Evolutionary conservation across 2,113 vertebrate species (phyloP).

Genomic region (Zosterops pallidus): DNA sequence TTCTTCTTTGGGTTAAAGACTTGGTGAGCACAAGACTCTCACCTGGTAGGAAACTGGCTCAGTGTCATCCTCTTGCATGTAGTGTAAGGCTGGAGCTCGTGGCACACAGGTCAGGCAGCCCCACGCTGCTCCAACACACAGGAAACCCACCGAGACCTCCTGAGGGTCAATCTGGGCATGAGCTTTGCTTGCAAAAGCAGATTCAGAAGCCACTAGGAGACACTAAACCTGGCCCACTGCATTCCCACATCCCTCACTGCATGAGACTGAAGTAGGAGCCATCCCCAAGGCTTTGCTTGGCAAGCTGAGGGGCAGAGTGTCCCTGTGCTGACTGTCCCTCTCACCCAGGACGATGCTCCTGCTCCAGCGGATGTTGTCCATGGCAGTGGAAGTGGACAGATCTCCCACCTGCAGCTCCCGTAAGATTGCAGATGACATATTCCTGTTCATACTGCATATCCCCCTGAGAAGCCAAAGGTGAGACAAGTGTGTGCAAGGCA

Average conservation of each 20-base stretch:
- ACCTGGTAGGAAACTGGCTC: background rate
- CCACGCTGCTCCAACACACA: background rate
- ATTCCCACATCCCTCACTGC: accelerated
- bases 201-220: background rate
- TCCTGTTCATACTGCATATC: conserved; percentile 78
- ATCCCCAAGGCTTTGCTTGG: background rate
- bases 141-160: background rate
- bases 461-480: conserved; percentile 84
- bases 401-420: conserved; percentile 84
- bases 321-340: background rate
- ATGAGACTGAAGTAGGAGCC: background rate
- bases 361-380: conserved; percentile 89
- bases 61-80: background rate
- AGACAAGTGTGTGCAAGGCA: background rate
- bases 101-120: background rate
- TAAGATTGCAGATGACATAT: conserved; percentile 86
- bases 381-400: conserved; percentile 89
- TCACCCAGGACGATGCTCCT: conserved; percentile 79
- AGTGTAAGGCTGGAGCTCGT: background rate
- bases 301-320: background rate
- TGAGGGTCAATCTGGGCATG: background rate
- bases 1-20: background rate
- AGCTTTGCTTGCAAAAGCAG: background rate
- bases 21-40: background rate
- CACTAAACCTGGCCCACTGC: background rate